Conservation (phyloP, 2,888 invertebrate genomes). For the Lasioglossum lativentre region DNA sequence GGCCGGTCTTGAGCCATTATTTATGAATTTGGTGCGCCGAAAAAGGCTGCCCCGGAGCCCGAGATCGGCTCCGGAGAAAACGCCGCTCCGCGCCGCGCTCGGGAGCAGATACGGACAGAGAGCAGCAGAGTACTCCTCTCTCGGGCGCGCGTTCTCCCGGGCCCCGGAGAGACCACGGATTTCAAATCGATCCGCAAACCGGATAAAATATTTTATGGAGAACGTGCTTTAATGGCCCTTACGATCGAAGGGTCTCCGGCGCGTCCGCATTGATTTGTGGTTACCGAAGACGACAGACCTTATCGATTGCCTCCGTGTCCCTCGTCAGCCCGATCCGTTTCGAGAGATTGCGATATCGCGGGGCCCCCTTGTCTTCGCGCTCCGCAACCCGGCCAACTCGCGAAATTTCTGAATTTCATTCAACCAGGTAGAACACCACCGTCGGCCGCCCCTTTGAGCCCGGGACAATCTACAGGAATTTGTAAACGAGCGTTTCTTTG, state of each 20-base stretch:
- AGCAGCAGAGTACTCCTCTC: not conserved
- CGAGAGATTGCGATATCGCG: slow-evolving; percentile 68
- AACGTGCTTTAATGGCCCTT: slow-evolving; percentile 74
- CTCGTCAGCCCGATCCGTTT: slow-evolving; percentile 53
- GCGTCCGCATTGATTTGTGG: slow-evolving; percentile 71
- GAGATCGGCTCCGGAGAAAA: slow-evolving; percentile 32
- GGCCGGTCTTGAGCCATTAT: slow-evolving; percentile 80
- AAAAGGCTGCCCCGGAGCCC: slow-evolving; percentile 70
- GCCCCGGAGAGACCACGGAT: slow-evolving; percentile 59
- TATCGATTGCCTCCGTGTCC: slow-evolving; percentile 70
- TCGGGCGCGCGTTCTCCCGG: slow-evolving; percentile 43
- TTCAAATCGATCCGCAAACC: slow-evolving; percentile 78
- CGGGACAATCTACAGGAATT: not conserved
- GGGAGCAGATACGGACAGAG: slow-evolving; percentile 35
- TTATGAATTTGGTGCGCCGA: slow-evolving; percentile 82
- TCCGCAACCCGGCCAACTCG: slow-evolving; percentile 15
- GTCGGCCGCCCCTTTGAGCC: not conserved
- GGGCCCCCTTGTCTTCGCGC: slow-evolving; percentile 6
- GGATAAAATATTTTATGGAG: slow-evolving; percentile 81
- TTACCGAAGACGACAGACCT: slow-evolving; percentile 65
- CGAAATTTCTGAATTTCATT: slow-evolving; percentile 50
- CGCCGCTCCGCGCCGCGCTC: slow-evolving; percentile 16
- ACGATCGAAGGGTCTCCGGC: slow-evolving; percentile 58
- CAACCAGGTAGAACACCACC: not conserved
- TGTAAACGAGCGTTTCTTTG: not conserved